Percentiles rank a stretch among this genome's conserved stretches.
Evolutionary conservation across 2,797 vertebrate genomes (phyloP).

Genomic region (Alauda arvensis): DNA sequence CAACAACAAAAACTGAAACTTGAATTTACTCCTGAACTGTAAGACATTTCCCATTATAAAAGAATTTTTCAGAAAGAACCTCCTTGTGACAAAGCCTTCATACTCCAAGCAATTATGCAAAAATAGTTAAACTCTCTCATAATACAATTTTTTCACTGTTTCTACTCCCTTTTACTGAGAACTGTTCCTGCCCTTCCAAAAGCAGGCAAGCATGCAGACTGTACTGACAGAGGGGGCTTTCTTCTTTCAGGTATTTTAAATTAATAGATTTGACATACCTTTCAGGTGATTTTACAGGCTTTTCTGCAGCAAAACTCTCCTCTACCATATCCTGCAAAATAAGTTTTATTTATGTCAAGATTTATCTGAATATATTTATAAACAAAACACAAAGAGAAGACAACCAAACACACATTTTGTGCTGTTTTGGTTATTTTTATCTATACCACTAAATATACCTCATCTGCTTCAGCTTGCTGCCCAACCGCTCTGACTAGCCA

Average conservation of each 20-base stretch:
- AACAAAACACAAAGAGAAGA: neutral
- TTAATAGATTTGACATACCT: constrained; percentile 61
- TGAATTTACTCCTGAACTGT: neutral
- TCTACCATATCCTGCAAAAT: constrained; percentile 61
- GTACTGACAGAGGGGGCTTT: neutral
- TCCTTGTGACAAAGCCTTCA: neutral
- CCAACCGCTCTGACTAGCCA: neutral
- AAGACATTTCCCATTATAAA: neutral
- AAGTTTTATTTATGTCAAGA: neutral
- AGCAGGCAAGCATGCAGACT: neutral
- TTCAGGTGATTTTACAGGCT: constrained; percentile 54
- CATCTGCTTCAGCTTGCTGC: neutral
- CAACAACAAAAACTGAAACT: neutral
- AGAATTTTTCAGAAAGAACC: neutral
- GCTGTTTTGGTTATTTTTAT: neutral
- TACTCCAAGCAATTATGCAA: neutral
- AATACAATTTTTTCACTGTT: neutral
- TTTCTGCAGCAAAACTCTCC: constrained; percentile 50
- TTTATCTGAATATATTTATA: neutral
- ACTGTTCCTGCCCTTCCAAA: neutral
- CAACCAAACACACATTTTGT: neutral
- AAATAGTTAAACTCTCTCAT: neutral
- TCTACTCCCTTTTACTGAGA: neutral
- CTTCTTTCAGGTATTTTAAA: neutral
- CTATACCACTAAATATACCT: neutral